phyloP scores from a whole-genome alignment of 1,140 invertebrate genomes.

The Drosophila elegans region DNA sequence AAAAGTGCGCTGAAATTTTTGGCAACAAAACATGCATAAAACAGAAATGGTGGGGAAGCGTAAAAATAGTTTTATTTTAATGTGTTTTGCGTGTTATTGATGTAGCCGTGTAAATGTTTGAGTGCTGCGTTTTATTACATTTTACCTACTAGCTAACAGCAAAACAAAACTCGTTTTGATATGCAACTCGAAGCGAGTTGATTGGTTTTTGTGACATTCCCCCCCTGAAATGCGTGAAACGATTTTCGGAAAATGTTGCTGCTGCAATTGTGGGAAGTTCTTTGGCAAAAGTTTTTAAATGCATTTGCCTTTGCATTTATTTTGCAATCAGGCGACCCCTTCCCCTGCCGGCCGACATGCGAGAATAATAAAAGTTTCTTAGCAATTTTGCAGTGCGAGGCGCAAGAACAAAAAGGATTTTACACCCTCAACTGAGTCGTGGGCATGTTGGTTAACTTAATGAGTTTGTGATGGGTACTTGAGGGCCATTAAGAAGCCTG shows the following conservation, averaged over 20 bases:
- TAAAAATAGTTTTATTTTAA: slow-evolving; percentile 65
- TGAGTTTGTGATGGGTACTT: background rate
- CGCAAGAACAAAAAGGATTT: slow-evolving; percentile 52
- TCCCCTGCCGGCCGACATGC: slow-evolving; percentile 30
- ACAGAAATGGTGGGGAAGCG: slow-evolving; percentile 1
- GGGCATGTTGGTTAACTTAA: slow-evolving; percentile 16
- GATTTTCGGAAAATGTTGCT: slow-evolving; percentile 46
- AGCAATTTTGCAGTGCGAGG: slow-evolving; percentile 39
- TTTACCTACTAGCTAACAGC: slow-evolving; percentile 23
- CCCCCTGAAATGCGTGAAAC: slow-evolving; percentile 29
- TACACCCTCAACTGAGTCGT: slow-evolving; percentile 5
- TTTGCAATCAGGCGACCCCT: slow-evolving; percentile 56
- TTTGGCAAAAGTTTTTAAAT: slow-evolving; percentile 55
- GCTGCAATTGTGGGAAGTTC: slow-evolving; percentile 34
- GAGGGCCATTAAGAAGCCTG: background rate
- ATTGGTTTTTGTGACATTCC: slow-evolving; percentile 60
- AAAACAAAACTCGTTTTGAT: slow-evolving; percentile 48
- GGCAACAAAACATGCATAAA: slow-evolving; percentile 53
- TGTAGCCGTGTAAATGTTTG: slow-evolving; percentile 57
- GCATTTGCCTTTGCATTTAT: slow-evolving; percentile 70
- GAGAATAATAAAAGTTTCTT: slow-evolving; percentile 71
- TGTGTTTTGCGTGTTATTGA: slow-evolving; percentile 60
- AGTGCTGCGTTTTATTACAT: slow-evolving; percentile 68
- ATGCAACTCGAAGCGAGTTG: slow-evolving; percentile 42
- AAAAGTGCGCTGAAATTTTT: slow-evolving; percentile 60